Base-by-base conservation (phyloP, 2,113 vertebrate genomes). In the Silurus glanis region DNA sequence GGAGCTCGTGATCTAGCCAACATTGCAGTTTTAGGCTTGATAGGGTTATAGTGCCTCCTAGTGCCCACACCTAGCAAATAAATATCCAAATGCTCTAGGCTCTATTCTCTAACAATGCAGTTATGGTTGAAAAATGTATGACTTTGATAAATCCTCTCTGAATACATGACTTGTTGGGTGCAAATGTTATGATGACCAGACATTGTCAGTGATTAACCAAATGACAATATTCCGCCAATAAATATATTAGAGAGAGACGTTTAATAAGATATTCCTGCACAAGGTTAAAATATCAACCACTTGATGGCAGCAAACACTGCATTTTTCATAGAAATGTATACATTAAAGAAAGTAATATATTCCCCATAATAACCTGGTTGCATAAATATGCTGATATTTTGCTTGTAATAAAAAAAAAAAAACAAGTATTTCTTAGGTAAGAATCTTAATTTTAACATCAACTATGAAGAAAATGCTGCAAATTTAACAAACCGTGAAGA, bases 231-330 rank as follows among this genome's bases (percentile, higher is more conserved):
- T 69, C 66, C 37, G 28, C 66, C 66, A 17, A 69, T 69, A 69
- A 69, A 17, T 71, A 67, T 37, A 16, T 45, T 45, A 71, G 9
- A 72, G 3, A 62, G 16, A 37, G 3, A 69, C 9, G 6, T 45
- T 71, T 14, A 47, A 62, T 6, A 64, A 37, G 4, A 53, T 7
- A 12, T 83, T 83, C 25, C 37, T 83, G 6, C 17, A 10, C 2
- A 53, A 56, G 16, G 4, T 17, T 56, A 28, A 49, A 75, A 84
- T 64, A 85, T 53, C 17, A 25, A 58, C 83, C 83, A 79, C 83
- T 78, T 64, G 74, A 85, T 76, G 83, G 83, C 83, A 79, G 59
- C 83, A 85, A 55, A 51, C 21, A 62, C 58, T n/a, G 5, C 9
- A 16, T 21, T 74, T 25, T 59, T 49, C 19, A 16, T 72, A 23